phyloP scores from a whole-genome alignment of 2,888 invertebrate species.

The Philaethria dido region DNA sequence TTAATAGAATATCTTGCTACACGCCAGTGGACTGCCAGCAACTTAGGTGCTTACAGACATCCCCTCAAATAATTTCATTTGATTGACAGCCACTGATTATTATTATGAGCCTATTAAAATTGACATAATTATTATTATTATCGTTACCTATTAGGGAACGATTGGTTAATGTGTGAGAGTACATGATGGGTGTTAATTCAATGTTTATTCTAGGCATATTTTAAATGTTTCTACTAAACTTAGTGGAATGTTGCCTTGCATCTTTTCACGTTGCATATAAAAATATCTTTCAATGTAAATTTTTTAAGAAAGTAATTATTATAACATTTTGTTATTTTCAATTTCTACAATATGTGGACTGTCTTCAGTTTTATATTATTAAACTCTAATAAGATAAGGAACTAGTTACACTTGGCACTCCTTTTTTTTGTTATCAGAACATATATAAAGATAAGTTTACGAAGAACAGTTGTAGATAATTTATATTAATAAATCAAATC shows the following conservation, averaged over 20 bases:
- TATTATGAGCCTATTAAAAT: background rate
- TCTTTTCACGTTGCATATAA: no score
- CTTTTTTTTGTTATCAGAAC: conserved; percentile 35
- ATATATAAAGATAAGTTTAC: conserved; percentile 32
- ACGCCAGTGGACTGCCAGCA: conserved; percentile 47
- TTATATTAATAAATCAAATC: background rate
- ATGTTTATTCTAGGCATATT: background rate
- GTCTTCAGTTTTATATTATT: no score
- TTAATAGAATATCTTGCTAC: conserved; percentile 65
- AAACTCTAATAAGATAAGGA: conserved; percentile 16
- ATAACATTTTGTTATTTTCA: no score
- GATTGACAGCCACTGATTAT: conserved; percentile 11
- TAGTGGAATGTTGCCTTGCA: no score
- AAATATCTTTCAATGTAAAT: no score
- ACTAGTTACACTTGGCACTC: conserved; percentile 37
- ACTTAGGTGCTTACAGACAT: conserved; percentile 48
- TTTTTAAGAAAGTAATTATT: no score
- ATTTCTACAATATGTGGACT: no score
- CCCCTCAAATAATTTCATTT: conserved; percentile 36
- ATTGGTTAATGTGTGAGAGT: background rate
- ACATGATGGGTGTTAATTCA: background rate
- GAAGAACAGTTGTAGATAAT: conserved; percentile 14
- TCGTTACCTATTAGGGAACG: background rate
- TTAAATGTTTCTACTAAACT: background rate
- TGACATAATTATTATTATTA: background rate